A percentile compares a stretch with the other conserved stretches of the same genome.
These are phyloP conservation scores for Gonatopus flavifemur DNA, from an alignment of 1,140 invertebrate genomes.

Conservation along the genomic window DNA sequence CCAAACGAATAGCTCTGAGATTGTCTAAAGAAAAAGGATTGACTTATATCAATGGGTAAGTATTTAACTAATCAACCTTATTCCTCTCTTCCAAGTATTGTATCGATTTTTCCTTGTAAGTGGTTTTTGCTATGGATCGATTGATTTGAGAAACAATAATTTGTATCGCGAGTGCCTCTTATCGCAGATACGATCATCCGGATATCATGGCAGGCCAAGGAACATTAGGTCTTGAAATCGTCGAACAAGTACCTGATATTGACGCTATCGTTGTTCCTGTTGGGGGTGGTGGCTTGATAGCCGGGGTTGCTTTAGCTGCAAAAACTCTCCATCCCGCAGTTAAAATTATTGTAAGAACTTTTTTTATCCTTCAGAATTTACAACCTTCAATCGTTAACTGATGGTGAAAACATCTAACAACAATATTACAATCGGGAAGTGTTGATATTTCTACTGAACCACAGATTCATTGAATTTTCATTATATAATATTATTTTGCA, in stretches of 20 bases:
- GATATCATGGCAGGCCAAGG: constrained; percentile 93
- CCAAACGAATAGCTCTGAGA: constrained; percentile 75
- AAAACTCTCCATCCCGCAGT: constrained; percentile 82
- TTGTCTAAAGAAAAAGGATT: constrained; percentile 71
- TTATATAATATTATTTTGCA: no score
- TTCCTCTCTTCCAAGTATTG: not conserved
- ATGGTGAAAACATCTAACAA: no score
- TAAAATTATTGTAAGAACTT: constrained; percentile 66
- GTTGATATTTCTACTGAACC: no score
- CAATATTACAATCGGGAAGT: no score
- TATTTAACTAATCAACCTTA: not conserved
- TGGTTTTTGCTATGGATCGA: not conserved
- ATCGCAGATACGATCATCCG: constrained; percentile 83
- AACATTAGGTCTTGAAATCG: constrained; percentile 87
- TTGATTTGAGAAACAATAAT: no score
- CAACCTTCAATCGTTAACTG: no score
- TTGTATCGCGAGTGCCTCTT: not conserved
- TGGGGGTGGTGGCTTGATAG: constrained; percentile 87
- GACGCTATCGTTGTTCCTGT: constrained; percentile 83
- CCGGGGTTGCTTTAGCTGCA: constrained; percentile 82
- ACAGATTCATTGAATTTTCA: no score
- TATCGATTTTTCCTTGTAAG: not conserved
- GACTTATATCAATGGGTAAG: constrained; percentile 84
- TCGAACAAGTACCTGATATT: constrained; percentile 78
- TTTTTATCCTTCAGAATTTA: not conserved